A percentile compares a stretch with the other conserved stretches of the same genome.
These are phyloP conservation scores for Monochamus saltuarius DNA, from an alignment of 1,140 invertebrate species.

Conservation along the genomic window DNA sequence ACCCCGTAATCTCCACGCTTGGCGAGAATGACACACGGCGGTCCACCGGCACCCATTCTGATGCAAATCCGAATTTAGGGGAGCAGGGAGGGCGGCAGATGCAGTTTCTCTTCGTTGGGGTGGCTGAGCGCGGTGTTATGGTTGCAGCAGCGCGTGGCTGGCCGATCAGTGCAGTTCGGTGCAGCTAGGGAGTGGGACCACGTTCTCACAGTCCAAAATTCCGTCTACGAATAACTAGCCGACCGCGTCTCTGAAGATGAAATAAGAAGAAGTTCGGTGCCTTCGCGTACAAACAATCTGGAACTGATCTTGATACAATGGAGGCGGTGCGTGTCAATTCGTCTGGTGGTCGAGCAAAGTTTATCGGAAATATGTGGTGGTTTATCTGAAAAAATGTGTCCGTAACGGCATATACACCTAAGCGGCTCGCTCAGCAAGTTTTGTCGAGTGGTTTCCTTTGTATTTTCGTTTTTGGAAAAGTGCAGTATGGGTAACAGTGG, in stretches of 20 bases:
- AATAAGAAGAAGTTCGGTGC: background rate
- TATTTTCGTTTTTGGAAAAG: background rate
- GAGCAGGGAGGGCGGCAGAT: constrained; percentile 16
- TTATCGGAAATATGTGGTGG: background rate
- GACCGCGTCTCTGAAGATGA: no score
- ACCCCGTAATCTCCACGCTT: background rate
- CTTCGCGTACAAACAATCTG: background rate
- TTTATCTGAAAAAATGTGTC: background rate
- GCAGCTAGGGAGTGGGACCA: constrained; percentile 1
- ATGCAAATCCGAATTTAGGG: constrained; percentile 22
- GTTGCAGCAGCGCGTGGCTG: constrained; percentile 1
- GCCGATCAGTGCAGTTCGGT: constrained; percentile 8
- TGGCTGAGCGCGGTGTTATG: constrained; percentile 1
- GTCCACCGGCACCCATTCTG: constrained; percentile 15
- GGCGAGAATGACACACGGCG: constrained; percentile 2
- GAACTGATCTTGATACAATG: no score
- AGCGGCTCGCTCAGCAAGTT: no score
- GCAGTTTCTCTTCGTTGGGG: constrained; percentile 19
- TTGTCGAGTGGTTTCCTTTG: background rate
- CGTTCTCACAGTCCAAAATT: background rate
- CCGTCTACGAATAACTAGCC: no score
- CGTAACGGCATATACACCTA: background rate
- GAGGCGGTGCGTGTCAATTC: no score
- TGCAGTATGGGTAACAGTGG: constrained; percentile 60
- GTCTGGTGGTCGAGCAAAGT: no score